Base-by-base conservation (phyloP, 2,888 invertebrate genomes). In the Neria commutata region DNA sequence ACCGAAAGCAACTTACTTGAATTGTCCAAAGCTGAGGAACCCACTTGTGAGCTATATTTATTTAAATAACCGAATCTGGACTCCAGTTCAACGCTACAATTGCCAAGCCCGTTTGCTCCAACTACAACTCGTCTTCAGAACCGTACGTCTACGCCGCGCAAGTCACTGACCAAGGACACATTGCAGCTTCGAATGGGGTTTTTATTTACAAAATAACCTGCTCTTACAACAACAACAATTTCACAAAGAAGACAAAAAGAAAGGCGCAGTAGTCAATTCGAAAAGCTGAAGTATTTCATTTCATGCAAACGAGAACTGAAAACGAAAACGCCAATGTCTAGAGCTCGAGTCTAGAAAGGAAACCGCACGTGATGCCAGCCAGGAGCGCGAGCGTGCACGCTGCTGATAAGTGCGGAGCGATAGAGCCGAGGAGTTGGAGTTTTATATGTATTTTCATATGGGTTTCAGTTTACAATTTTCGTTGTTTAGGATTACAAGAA, bases 121-220 rank as follows among this genome's bases (percentile, higher is more conserved):
- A n/a, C n/a, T n/a, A n/a, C n/a, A n/a, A n/a, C n/a, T n/a, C n/a
- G n/a, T n/a, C n/a, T n/a, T n/a, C n/a, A n/a, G n/a, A n/a, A n/a
- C n/a, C n/a, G n/a, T n/a, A 47, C 50, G 10, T 50, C 1, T 33
- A 50, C 21, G 33, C 50, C 33, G 1, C 10, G 1, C n/a, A 46
- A 25, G 54, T 54, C 54, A 42, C 45, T 54, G 54, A 54, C 54
- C 46, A 54, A 54, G 34, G 54, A 54, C 54, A 47, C n/a, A 25
- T 10, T 42, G 16, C 34, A 34, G n/a, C n/a, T 34, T 14, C n/a
- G 34, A 40, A 40, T 17, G 19, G 40, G 14, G 40, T 40, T 40
- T 40, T 40, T 6, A 37, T 34, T 24, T 37, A 37, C 14, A 37
- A 40, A n/a, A n/a, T n/a, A n/a, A n/a, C n/a, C n/a, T n/a, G n/a